Evolutionary conservation across 2,797 vertebrate species (phyloP).

Genomic region (Microctenopoma steveboyesi): DNA sequence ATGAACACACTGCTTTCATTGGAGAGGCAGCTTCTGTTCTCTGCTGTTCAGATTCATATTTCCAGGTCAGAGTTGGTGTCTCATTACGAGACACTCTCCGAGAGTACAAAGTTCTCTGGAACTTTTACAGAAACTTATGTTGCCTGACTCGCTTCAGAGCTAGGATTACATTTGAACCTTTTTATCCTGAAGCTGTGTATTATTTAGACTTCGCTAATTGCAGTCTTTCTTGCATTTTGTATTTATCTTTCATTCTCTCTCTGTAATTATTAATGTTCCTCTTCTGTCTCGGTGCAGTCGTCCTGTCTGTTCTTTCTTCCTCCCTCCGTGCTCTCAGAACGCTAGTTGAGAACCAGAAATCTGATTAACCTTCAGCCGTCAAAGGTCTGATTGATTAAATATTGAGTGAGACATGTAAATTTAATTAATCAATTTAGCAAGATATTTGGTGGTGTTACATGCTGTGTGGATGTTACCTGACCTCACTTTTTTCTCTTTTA

Average conservation of each 20-base stretch:
- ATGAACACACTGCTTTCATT: slow-evolving; percentile 10
- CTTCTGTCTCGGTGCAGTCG: slow-evolving; percentile 35
- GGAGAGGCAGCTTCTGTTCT: slow-evolving; percentile 14
- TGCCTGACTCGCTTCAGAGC: slow-evolving; percentile 38
- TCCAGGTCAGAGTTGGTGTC: slow-evolving; percentile 27
- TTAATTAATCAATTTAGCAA: slow-evolving; percentile 54
- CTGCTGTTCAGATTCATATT: slow-evolving; percentile 26
- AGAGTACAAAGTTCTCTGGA: slow-evolving; percentile 46
- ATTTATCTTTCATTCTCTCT: slow-evolving; percentile 56
- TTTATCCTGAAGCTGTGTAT: slow-evolving; percentile 68
- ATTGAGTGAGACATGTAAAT: slow-evolving; percentile 52
- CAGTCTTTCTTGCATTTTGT: slow-evolving; percentile 71
- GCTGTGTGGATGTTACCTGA: slow-evolving; percentile 75
- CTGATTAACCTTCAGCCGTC: slow-evolving; percentile 55
- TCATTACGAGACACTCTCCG: slow-evolving; percentile 33
- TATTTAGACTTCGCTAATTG: slow-evolving; percentile 77
- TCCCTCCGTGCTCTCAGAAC: slow-evolving; percentile 21
- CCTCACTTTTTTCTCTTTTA: slow-evolving; percentile 62
- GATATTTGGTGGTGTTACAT: slow-evolving; percentile 49
- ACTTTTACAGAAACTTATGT: slow-evolving; percentile 50
- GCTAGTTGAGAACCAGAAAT: slow-evolving; percentile 40
- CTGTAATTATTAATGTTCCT: slow-evolving; percentile 75
- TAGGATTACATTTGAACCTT: slow-evolving; percentile 55
- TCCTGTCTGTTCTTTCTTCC: slow-evolving; percentile 28
- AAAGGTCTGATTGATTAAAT: slow-evolving; percentile 57